Base-by-base conservation (phyloP, 2,888 invertebrate species). In the Nasonia oneida region DNA sequence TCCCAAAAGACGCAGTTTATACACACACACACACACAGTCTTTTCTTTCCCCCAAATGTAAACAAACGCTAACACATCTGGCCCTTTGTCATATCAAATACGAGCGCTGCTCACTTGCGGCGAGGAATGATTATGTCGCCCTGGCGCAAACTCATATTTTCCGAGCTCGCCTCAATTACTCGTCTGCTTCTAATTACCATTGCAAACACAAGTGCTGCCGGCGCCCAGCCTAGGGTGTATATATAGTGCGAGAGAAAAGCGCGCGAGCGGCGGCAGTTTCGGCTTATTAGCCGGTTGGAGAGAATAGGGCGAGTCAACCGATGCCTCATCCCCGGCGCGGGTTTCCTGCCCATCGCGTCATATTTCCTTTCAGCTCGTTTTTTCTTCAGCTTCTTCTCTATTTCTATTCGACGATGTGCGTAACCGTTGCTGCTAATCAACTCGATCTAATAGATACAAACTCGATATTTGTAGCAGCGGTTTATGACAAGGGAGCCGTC, bases 161-260 rank as follows among this genome's bases (percentile, higher is more conserved):
- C 88, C 87, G 74, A 80, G 82, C 84, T 87, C 84, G 87, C 87
- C 90, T 89, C 90, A 90, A 92, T 92, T 92, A 92, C 92, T 90
- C 92, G 57, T 90, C 87, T 88, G 83, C 88, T 88, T 89, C 91
- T 92, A 93, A 93, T 93, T 92, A 93, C 92, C 92, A 92, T 92
- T 90, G 91, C 90, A 91, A 91, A 92, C 91, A 93, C 91, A 92
- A 92, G 92, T 90, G 91, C 23, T 70, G 73, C 12, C 61, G 29
- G 29, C 29, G 47, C 2, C 14, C 53, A 4, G 18, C 53, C 0
- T 6, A 53, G 15, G 53, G 1, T 61, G n/a, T 61, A 74, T 2
- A 5, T 81, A 18, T 33, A 29, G 29, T 47, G 18, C 50, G 64
- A 39, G 74, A 47, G 57, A 61, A 42, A 42, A 47, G 15, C 86